These are phyloP conservation scores for Furcula furcula DNA, from an alignment of 2,888 invertebrate genomes.

Conservation along the genomic window DNA sequence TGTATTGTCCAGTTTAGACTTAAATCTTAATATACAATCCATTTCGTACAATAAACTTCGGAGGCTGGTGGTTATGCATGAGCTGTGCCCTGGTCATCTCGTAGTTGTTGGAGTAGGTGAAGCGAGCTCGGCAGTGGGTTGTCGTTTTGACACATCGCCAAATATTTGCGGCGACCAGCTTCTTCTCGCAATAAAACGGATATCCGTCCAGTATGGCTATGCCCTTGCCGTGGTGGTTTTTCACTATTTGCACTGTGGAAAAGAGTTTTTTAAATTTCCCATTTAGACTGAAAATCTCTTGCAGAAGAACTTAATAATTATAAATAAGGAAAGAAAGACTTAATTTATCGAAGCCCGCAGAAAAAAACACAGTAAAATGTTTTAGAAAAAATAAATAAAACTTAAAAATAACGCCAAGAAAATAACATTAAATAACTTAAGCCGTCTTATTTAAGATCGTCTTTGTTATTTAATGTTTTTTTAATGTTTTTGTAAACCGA, in stretches of 20 bases:
- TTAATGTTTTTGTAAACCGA: too few relatives aligned
- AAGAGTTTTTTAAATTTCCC: too few relatives aligned
- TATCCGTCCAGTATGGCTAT: not conserved
- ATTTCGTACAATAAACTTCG: constrained; percentile 1
- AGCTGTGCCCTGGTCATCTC: not conserved
- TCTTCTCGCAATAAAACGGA: not conserved
- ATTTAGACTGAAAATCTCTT: too few relatives aligned
- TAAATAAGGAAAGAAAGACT: too few relatives aligned
- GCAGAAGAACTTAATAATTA: too few relatives aligned
- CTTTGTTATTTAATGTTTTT: too few relatives aligned
- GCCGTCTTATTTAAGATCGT: too few relatives aligned
- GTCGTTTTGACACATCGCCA: constrained; percentile 3
- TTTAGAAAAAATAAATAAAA: too few relatives aligned
- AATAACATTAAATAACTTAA: too few relatives aligned
- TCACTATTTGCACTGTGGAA: not conserved
- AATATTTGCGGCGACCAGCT: not conserved
- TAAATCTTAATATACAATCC: constrained; percentile 5
- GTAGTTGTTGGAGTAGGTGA: not conserved
- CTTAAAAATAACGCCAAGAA: too few relatives aligned
- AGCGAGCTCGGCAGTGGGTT: constrained; percentile 1
- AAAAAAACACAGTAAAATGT: too few relatives aligned
- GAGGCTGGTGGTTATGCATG: not conserved
- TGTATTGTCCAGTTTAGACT: not conserved
- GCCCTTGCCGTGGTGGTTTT: not conserved
- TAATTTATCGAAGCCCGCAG: too few relatives aligned